Conservation (phyloP, 2,797 vertebrate species). For the Dryobates pubescens region DNA sequence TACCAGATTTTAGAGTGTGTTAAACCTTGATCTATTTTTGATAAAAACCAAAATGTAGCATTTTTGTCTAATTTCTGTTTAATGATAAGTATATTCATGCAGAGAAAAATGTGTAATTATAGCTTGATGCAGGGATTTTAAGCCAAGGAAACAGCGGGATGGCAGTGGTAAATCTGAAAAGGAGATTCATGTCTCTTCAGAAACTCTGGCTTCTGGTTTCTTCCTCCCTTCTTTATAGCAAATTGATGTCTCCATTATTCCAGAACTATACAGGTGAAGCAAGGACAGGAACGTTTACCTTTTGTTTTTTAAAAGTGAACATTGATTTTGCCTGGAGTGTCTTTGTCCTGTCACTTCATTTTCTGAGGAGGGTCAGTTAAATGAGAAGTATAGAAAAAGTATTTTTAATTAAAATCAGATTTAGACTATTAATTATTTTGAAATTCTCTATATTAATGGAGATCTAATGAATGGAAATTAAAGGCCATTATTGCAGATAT, state of each 20-base stretch:
- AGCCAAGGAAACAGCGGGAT: constrained; percentile 52
- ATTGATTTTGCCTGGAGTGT: background rate
- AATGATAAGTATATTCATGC: constrained; percentile 27
- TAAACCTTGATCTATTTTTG: constrained; percentile 58
- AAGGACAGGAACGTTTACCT: constrained; percentile 10
- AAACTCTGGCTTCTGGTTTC: background rate
- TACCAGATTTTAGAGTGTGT: constrained; percentile 29
- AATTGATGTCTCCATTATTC: constrained; percentile 18
- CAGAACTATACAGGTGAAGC: background rate
- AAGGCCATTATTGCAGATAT: constrained; percentile 54
- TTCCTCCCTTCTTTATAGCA: background rate
- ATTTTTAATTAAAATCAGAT: constrained; percentile 62
- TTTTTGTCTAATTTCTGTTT: constrained; percentile 56
- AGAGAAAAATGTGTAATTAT: constrained; percentile 39
- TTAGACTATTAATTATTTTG: constrained; percentile 54
- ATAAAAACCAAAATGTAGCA: constrained; percentile 39
- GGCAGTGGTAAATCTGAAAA: constrained; percentile 43
- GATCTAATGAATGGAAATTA: constrained; percentile 43
- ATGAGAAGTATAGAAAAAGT: constrained; percentile 23
- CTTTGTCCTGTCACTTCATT: constrained; percentile 40
- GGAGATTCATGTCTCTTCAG: constrained; percentile 24
- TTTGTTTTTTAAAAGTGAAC: constrained; percentile 15
- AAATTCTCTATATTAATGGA: constrained; percentile 49
- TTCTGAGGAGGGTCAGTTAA: background rate
- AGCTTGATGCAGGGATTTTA: constrained; percentile 50